Evolutionary conservation across 2,888 invertebrate species (phyloP), one percentile per base, ranked within the genome.

Genomic region (Uropetala carovei): DNA sequence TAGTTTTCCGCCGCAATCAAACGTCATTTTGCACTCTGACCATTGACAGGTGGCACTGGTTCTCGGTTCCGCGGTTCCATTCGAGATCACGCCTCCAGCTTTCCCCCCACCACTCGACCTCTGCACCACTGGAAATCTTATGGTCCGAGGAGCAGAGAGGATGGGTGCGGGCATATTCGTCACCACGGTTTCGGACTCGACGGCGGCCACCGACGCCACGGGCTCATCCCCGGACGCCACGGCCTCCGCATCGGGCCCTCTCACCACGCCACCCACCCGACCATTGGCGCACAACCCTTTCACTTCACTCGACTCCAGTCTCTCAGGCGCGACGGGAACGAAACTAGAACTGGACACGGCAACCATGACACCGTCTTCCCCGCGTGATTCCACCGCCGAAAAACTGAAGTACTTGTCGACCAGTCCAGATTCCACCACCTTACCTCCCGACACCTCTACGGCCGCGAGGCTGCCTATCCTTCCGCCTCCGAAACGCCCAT

Each of bases 11-110:
- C 97, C 97, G 94, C 97, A 97, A 93, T 98, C 98, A 94, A 98
- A 97, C 94, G 97, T 97, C 94, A 96, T 96, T 94, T 96, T 97
- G 95, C 98, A 98, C 94, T 98, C 97, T 94, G 97, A 97, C 98
- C 98, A 98, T 93, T 97, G 96, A 94, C 98, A 98, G 93, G 97
- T 95, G 3, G 96, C 95, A 92, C 94, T 94, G 22, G 96, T 91
- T 30, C 92, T 91, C n/a, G 64, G 58, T 94, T 93, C 94, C 95
- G 94, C 94, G 58, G 64, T 94, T 93, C 93, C 95, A 94, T 93
- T 94, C 93, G 93, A 94, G 94, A 93, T 94, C 93, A 30, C 60
- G 10, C 64, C 92, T 60, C 27, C 13, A 43, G 93, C 93, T 82
- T 94, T 94, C 92, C 94, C 94, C 60, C 95, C 94, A 93, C 95